Evolutionary conservation across 2,888 invertebrate species (phyloP), one percentile per base, ranked within the genome.

Genomic region (Drosophila nigricruria): DNA sequence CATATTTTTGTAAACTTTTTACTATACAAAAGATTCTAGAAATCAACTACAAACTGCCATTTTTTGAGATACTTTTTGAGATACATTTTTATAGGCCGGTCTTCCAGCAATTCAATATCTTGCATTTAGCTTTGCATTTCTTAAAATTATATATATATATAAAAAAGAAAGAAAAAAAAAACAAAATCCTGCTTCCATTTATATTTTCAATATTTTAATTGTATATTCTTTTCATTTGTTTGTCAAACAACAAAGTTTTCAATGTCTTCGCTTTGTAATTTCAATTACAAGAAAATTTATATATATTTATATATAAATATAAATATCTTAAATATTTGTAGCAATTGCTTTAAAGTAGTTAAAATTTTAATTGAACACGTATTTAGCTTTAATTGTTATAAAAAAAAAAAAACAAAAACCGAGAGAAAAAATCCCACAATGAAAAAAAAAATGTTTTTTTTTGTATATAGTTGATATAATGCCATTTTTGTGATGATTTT

Each of bases 401-500:
- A 57, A 70, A 36, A 61, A 78, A 30, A 30, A 2, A 30, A 78
- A 30, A 30, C 1, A 30, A 64, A 61, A 80, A 64, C 56, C 65
- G 50, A 61, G 59, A 65, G 20, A 68, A 78, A 58, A 73, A 62
- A 61, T 64, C 58, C 65, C 50, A 63, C 64, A 63, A 23, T 68
- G 60, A 53, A 63, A 12, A 47, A 30, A 34, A 27, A 38, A 67
- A 57, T 9, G 62, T 70, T 72, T 76, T 32, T 34, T 34, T 77
- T 73, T 86, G 70, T 82, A 89, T 47, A 87, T 82, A 88, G 73
- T 78, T 77, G 53, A 53, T 70, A 72, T 72, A 88, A 88, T 84
- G 85, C 85, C 91, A 89, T 89, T 90, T 90, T 91, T 92, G 92
- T 91, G 92, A 91, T 92, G 91, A 79, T 86, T 74, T 49, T 68